Evolutionary conservation across 2,888 invertebrate genomes (phyloP), one percentile per base, ranked within the genome.

Genomic region (Physocephala rufipes): DNA sequence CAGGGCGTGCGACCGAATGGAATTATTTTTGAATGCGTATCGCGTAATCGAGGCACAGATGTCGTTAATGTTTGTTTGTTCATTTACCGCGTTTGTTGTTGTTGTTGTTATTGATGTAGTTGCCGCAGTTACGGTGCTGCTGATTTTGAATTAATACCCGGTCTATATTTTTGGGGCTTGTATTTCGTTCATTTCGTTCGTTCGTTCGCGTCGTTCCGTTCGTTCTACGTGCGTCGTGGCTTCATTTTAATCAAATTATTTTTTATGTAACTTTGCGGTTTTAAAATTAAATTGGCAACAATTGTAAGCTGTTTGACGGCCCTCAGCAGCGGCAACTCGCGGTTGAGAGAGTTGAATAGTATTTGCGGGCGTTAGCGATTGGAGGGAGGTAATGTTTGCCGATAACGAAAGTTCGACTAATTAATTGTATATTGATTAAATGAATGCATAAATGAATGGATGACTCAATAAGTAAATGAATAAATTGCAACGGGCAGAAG

Each of bases 181-280:
- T 7, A 36, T 36, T n/a, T 7, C 36, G 36, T 9, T 36, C 36
- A 36, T 36, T 36, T 36, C 36, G 36, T 36, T 36, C 4, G 4
- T 4, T 36, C 36, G 4, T 4, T 36, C 36, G 9, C 9, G 36
- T 36, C 36, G 4, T 4, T 36, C 36, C 36, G 36, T 36, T 36
- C 9, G 4, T 36, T 36, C 9, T n/a, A n/a, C n/a, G n/a, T n/a
- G n/a, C n/a, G n/a, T 59, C 26, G 16, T n/a, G 58, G 49, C 61
- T 61, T 47, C 47, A 59, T 68, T 67, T 68, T 68, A 68, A 68
- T 68, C 36, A 68, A 45, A 68, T 61, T 61, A 68, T 68, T 68
- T 68, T 58, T 26, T 30, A 36, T 68, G 68, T 59, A 61, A 61
- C 61, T 68, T 58, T 68, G 68, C 36, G 68, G 68, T 68, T 68